A percentile compares a stretch with the other conserved stretches of the same genome.
Evolutionary conservation across 2,797 vertebrate species (phyloP).

Genomic region (Chrysocyon brachyurus): DNA sequence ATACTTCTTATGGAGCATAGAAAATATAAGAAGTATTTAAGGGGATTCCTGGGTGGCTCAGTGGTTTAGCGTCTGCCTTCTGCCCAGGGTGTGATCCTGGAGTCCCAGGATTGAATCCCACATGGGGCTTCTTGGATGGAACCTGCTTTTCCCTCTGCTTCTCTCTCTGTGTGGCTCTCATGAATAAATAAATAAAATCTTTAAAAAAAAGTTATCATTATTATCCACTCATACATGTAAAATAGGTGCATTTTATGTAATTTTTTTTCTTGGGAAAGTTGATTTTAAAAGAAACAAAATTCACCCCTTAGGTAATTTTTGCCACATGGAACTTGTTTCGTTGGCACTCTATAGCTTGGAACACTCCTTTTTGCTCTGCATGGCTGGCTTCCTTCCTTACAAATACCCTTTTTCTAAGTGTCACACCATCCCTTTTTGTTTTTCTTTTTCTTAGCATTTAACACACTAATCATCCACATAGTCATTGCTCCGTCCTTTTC

Average conservation of each 20-base stretch:
- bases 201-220: background rate
- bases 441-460: background rate
- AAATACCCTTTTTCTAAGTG: background rate
- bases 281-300: background rate
- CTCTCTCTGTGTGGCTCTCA: no score
- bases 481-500: background rate
- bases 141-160: no score
- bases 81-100: no score
- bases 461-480: background rate
- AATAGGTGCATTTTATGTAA: background rate
- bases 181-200: no score
- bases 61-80: no score
- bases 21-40: background rate
- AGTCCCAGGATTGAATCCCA: no score
- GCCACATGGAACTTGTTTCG: background rate
- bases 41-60: no score
- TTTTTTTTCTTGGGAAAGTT: background rate
- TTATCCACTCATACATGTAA: background rate
- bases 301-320: background rate
- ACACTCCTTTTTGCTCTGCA: background rate
- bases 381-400: background rate
- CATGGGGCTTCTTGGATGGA: no score
- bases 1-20: background rate
- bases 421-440: background rate
- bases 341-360: rapidly evolving